These are phyloP conservation scores for Botia kubotai DNA, from an alignment of 2,797 vertebrate genomes.

Conservation along the genomic window DNA sequence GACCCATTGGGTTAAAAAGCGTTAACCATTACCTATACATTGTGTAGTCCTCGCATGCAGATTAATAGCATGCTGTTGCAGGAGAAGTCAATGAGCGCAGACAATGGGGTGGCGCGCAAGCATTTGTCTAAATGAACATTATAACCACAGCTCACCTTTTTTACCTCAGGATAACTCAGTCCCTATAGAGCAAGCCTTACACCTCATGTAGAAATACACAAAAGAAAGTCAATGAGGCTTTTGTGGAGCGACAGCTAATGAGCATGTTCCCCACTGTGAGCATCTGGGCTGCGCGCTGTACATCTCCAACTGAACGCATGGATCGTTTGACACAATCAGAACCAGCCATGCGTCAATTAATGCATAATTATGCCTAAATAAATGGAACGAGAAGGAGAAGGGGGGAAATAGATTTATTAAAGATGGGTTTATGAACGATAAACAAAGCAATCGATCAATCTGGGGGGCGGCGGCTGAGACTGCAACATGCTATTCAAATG, in stretches of 20 bases:
- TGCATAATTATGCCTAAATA: constrained; percentile 79
- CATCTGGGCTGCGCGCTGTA: constrained; percentile 55
- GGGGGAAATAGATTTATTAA: constrained; percentile 74
- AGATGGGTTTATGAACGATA: constrained; percentile 82
- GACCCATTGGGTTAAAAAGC: constrained; percentile 4
- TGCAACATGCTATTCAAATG: constrained; percentile 70
- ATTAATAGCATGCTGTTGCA: constrained; percentile 39
- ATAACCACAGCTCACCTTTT: constrained; percentile 37
- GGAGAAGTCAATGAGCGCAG: constrained; percentile 36
- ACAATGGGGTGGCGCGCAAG: constrained; percentile 44
- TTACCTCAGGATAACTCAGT: constrained; percentile 47
- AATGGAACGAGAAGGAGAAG: constrained; percentile 56
- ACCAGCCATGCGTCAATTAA: constrained; percentile 81
- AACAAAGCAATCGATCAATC: constrained; percentile 84
- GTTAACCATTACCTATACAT: constrained; percentile 31
- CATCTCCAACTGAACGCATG: constrained; percentile 62
- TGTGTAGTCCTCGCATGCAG: constrained; percentile 15
- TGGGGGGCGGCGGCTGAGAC: constrained; percentile 61
- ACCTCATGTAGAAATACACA: constrained; percentile 55
- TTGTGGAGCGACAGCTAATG: constrained; percentile 58
- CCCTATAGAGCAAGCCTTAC: constrained; percentile 49
- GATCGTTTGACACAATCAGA: constrained; percentile 79
- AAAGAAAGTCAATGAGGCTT: constrained; percentile 61
- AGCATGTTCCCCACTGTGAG: constrained; percentile 62
- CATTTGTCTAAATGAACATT: constrained; percentile 58